Base-by-base conservation (phyloP, 2,797 vertebrate species). In the Lepidocolaptes lacrymiger region DNA sequence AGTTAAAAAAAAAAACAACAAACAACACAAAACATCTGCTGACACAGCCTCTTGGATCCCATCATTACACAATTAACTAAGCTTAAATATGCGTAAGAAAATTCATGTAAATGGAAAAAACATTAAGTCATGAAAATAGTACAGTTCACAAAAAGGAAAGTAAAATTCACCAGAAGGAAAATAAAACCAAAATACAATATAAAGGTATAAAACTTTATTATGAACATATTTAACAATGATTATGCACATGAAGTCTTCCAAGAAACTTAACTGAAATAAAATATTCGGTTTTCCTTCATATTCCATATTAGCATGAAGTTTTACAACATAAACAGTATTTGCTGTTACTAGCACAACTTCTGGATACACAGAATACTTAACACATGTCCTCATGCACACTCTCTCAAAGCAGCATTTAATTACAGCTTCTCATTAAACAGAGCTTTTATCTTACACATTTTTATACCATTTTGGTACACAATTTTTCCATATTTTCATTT, bases 191-290 rank as follows among this genome's bases (percentile, higher is more conserved):
- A 52, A 86, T 54, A 82, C 61, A 27, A 89, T 71, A 71, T 73
- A 79, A 80, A 94, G 89, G 94, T 97, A 95, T 85, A 97, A 96
- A 96, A 96, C 51, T 95, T 95, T 95, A 97, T 96, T 97, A 96
- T 92, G 91, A 95, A 91, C 85, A 87, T 93, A 96, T 90, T 85
- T 89, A 94, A 95, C 92, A 89, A 95, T 51, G 61, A 71, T 91
- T 95, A 96, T 79, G 78, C 89, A 93, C 86, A 81, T 61, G 48
- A 93, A 96, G 55, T 94, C 88, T 66, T 89, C 54, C 88, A 89
- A 83, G 81, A 74, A 89, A 68, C 44, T 86, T 36, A 59, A 41
- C 71, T 85, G 71, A 95, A 96, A 74, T 89, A 97, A 95, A 95
- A 64, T 74, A 96, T 3, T 91, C 14, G 4, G 34, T 91, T 92